Conservation (phyloP, 2,113 vertebrate species). For the Oophaga pumilio region DNA sequence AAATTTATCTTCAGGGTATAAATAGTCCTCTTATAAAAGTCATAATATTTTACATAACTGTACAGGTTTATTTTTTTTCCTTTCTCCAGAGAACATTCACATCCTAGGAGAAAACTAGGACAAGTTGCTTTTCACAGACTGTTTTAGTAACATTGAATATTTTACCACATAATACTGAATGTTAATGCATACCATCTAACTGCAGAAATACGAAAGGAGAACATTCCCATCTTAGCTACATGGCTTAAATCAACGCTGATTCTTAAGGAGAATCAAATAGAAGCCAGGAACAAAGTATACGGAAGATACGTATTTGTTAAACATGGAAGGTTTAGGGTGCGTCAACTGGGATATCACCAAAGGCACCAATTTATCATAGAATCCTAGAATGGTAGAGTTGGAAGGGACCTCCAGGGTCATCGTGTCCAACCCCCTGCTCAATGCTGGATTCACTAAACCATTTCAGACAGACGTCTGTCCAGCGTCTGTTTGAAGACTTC, state of each 20-base stretch:
- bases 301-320: no score
- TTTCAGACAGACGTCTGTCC: no score
- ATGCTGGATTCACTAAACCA: no score
- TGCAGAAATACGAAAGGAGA: not conserved
- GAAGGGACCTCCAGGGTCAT: no score
- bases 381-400: no score
- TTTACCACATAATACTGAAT: not conserved
- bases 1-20: not conserved
- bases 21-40: conserved; percentile 13
- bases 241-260: not conserved
- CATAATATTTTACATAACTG: conserved; percentile 7
- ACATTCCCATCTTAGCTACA: not conserved
- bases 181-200: not conserved
- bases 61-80: not conserved
- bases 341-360: not conserved
- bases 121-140: conserved; percentile 18
- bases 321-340: not conserved
- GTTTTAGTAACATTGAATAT: conserved; percentile 24
- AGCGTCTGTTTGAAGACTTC: no score
- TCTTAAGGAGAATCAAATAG: not conserved
- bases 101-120: conserved; percentile 21
- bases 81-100: not conserved
- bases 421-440: no score
- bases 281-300: not conserved
- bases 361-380: no score